Conservation (phyloP, 2,797 vertebrate genomes). For the Acanthurus lineatus region DNA sequence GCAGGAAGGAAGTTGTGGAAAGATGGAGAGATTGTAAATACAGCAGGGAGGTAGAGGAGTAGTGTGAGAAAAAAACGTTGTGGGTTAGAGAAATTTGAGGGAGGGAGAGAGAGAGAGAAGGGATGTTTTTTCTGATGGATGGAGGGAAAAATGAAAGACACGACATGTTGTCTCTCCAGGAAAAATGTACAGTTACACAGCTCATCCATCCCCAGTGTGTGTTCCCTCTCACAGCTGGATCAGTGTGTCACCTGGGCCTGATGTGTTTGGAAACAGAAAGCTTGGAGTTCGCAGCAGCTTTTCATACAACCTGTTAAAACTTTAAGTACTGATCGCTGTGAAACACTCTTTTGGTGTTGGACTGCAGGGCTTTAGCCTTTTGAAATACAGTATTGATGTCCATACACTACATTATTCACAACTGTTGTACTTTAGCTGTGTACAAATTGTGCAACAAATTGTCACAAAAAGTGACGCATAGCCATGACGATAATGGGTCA, state of each 20-base stretch:
- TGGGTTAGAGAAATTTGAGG: background rate
- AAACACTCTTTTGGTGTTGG: no score
- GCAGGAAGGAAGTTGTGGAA: slow-evolving; percentile 34
- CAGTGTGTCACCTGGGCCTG: slow-evolving; percentile 16
- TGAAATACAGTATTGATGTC: no score
- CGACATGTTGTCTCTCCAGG: slow-evolving; percentile 43
- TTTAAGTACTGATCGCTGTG: no score
- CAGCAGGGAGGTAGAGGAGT: background rate
- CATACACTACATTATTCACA: no score
- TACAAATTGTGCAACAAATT: no score
- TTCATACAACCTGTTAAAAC: no score
- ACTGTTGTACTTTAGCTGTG: no score
- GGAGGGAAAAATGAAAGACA: slow-evolving; percentile 25
- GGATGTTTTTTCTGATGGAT: slow-evolving; percentile 24
- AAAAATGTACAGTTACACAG: slow-evolving; percentile 25
- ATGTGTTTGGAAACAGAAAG: slow-evolving; percentile 12
- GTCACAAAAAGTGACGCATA: no score
- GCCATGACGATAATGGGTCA: no score
- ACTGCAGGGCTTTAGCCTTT: no score
- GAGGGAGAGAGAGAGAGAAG: slow-evolving; percentile 1
- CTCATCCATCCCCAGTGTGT: slow-evolving; percentile 15
- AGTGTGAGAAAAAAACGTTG: background rate
- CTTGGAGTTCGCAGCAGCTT: slow-evolving; percentile 11
- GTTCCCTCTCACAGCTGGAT: slow-evolving; percentile 21
- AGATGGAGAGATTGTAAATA: slow-evolving; percentile 5